These are phyloP conservation scores for Apogon talboti DNA, from an alignment of 2,797 vertebrate species.

Conservation along the genomic window DNA sequence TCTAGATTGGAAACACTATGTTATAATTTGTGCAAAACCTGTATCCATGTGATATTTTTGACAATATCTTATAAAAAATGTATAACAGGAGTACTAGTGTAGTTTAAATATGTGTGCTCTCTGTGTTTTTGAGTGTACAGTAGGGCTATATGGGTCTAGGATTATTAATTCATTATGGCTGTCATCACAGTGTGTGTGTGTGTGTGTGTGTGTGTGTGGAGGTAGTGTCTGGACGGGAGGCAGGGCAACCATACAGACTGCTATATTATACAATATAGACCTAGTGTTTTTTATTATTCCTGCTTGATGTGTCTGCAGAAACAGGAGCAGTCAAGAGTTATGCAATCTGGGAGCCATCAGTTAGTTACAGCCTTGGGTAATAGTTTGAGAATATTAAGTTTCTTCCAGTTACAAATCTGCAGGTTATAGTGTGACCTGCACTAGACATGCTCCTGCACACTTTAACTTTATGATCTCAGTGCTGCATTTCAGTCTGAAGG, in stretches of 20 bases:
- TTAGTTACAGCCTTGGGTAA: constrained; percentile 24
- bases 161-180: constrained; percentile 69
- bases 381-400: constrained; percentile 22
- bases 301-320: constrained; percentile 29
- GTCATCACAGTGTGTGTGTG: constrained; percentile 55
- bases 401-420: constrained; percentile 31
- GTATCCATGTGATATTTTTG: not conserved
- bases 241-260: constrained; percentile 32
- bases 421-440: constrained; percentile 39
- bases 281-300: constrained; percentile 11
- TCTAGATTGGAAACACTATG: not conserved
- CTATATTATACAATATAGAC: constrained; percentile 19
- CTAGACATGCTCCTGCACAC: constrained; percentile 34
- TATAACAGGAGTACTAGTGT: constrained; percentile 22
- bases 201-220: too few species aligned
- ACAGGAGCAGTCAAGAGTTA: constrained; percentile 32
- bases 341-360: constrained; percentile 19
- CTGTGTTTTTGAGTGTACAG: constrained; percentile 49
- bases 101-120: constrained; percentile 15
- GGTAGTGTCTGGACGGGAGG: constrained; percentile 45
- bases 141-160: constrained; percentile 47
- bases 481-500: constrained; percentile 16
- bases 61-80: constrained; percentile 14
- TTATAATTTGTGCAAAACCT: not conserved
- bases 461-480: constrained; percentile 38